A percentile compares a stretch with the other conserved stretches of the same genome.
Evolutionary conservation across 2,113 vertebrate species (phyloP).

Genomic region (Brienomyrus brachyistius): DNA sequence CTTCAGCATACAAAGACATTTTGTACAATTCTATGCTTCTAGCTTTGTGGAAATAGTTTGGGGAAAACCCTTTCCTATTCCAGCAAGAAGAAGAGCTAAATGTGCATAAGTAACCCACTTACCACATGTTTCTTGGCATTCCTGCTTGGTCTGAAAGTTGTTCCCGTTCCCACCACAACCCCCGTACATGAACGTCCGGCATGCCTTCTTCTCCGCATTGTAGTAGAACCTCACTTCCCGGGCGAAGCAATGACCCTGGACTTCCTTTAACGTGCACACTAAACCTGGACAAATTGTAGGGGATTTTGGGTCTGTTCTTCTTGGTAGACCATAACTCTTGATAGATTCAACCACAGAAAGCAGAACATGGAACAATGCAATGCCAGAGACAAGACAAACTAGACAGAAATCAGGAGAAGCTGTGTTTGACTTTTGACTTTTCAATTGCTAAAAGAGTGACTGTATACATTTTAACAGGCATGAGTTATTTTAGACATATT

Average conservation of each 20-base stretch:
- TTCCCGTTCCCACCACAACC: constrained; percentile 46
- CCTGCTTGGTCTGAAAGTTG: constrained; percentile 32
- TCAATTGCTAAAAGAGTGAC: not conserved
- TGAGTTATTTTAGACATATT: not conserved
- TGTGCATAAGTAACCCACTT: not conserved
- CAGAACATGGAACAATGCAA: not conserved
- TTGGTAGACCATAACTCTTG: not conserved
- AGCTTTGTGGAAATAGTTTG: no score
- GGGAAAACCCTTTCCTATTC: no score
- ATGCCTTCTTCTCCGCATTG: constrained; percentile 21
- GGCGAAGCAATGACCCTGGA: constrained; percentile 27
- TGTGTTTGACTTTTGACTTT: not conserved
- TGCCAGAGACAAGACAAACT: not conserved
- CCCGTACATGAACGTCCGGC: constrained; percentile 35
- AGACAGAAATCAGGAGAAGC: not conserved
- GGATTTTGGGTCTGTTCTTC: not conserved
- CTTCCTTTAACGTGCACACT: constrained; percentile 13
- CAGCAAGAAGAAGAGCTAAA: not conserved
- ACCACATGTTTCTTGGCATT: constrained; percentile 29
- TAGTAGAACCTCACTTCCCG: constrained; percentile 22
- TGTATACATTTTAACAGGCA: not conserved
- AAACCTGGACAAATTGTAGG: constrained; percentile 4
- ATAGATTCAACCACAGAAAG: not conserved
- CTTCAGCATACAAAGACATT: no score
- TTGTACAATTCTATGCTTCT: no score